A percentile compares a stretch with the other conserved stretches of the same genome.
These are phyloP conservation scores for Dasypus novemcinctus DNA, from an alignment of 2,113 vertebrate genomes.

Conservation along the genomic window DNA sequence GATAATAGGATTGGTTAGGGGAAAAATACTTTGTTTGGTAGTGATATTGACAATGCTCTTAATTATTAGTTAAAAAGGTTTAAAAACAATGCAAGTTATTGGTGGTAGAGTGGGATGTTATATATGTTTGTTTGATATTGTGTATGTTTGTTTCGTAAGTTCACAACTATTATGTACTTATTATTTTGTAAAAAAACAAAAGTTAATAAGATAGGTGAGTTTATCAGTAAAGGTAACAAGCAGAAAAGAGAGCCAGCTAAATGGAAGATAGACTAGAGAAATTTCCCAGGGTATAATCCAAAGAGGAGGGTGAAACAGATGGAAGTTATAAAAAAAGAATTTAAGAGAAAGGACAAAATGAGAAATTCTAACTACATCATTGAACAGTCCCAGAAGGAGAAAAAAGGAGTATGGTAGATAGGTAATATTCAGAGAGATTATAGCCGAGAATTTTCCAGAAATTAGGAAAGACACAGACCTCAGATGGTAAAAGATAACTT, in stretches of 20 bases:
- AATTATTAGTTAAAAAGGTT: no score
- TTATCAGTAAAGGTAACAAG: background rate
- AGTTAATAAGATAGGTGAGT: background rate
- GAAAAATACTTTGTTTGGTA: no score
- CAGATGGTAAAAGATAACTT: background rate
- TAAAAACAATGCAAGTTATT: no score
- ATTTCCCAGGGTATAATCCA: background rate
- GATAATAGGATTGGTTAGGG: no score
- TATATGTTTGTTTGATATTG: no score
- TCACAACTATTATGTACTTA: no score
- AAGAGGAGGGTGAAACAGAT: background rate
- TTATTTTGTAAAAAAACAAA: no score
- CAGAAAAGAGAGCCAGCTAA: background rate
- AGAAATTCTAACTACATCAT: background rate
- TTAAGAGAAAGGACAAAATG: background rate
- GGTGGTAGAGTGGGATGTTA: no score
- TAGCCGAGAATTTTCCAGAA: background rate
- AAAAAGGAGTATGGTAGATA: background rate
- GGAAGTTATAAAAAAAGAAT: background rate
- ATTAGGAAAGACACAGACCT: background rate
- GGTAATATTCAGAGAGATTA: background rate
- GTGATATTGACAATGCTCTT: no score
- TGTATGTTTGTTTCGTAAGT: no score
- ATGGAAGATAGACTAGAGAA: background rate
- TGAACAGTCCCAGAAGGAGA: background rate